Evolutionary conservation across 1,140 invertebrate genomes (phyloP).

Genomic region (Tetramorium parvispinum): DNA sequence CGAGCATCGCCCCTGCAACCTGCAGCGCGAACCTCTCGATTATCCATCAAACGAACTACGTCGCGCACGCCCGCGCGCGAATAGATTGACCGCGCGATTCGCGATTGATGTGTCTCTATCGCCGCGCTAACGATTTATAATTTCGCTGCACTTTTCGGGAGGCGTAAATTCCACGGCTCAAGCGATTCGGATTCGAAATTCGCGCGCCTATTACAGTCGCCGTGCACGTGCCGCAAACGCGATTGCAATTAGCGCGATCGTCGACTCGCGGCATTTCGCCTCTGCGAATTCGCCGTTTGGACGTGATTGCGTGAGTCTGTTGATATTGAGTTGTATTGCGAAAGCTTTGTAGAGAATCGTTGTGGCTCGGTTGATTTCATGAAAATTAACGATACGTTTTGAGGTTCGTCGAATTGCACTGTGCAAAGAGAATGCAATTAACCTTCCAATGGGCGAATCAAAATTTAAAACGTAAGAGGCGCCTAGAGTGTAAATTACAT

Average conservation of each 20-base stretch:
- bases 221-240: not conserved
- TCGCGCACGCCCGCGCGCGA: not conserved
- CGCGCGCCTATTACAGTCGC: not conserved
- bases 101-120: slow-evolving; percentile 12
- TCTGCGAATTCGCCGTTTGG: slow-evolving; percentile 26
- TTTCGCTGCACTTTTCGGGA: not conserved
- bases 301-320: slow-evolving; percentile 14
- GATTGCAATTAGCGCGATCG: slow-evolving; percentile 63
- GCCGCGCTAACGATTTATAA: not conserved
- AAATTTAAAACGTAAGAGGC: too few species aligned
- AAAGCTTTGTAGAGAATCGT: slow-evolving; percentile 20
- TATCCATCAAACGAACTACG: slow-evolving; percentile 14
- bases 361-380: slow-evolving; percentile 6
- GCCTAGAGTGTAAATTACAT: too few species aligned
- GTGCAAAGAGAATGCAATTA: not conserved
- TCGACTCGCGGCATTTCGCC: slow-evolving; percentile 62
- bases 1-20: not conserved
- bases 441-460: too few species aligned
- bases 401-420: not conserved
- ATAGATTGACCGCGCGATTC: not conserved
- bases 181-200: not conserved
- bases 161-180: slow-evolving; percentile 10
- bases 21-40: not conserved
- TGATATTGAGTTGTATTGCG: slow-evolving; percentile 19
- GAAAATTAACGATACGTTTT: slow-evolving; percentile 33